Evolutionary conservation across 1,140 invertebrate species (phyloP).

Genomic region (Paraescarpia echinospica): DNA sequence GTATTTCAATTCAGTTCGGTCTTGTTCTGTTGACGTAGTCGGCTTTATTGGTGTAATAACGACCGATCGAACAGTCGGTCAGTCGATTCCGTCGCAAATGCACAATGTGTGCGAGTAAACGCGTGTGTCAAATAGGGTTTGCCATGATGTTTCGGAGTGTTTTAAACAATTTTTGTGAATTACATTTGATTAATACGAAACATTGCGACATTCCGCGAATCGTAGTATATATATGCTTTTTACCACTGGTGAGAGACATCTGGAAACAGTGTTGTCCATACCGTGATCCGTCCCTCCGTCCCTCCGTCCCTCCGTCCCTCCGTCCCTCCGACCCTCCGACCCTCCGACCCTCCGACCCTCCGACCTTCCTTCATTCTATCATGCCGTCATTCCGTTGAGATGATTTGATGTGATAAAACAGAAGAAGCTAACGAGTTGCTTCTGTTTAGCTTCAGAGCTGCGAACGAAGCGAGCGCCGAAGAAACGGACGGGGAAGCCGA

Average conservation of each 20-base stretch:
- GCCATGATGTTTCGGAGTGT: too few relatives aligned
- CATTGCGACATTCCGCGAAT: too few relatives aligned
- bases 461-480: not conserved
- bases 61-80: not conserved
- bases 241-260: too few relatives aligned
- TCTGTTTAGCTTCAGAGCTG: not conserved
- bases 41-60: not conserved
- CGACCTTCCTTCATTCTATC: not conserved
- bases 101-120: too few relatives aligned
- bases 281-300: too few relatives aligned
- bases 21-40: not conserved
- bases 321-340: not conserved
- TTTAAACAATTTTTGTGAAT: too few relatives aligned
- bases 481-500: not conserved
- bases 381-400: not conserved
- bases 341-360: not conserved
- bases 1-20: not conserved
- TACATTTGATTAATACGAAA: too few relatives aligned
- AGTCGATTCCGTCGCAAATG: not conserved
- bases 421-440: not conserved
- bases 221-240: too few relatives aligned
- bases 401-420: not conserved
- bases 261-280: too few relatives aligned
- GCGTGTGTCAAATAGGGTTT: too few relatives aligned
- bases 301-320: too few relatives aligned